A percentile compares a stretch with the other conserved stretches of the same genome.
phyloP scores from a whole-genome alignment of 2,113 vertebrate genomes.

The Ameiurus melas region DNA sequence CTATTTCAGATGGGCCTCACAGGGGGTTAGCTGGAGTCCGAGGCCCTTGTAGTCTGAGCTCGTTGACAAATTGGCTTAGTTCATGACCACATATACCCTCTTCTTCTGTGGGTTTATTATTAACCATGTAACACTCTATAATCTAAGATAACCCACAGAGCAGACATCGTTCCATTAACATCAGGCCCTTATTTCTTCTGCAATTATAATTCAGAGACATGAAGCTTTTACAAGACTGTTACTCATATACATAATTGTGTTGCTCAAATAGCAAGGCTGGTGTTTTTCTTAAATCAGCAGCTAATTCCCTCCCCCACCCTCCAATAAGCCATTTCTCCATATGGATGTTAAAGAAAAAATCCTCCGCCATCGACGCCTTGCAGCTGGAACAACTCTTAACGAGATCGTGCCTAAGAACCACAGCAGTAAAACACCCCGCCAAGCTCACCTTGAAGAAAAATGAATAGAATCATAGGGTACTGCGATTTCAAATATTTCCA shows the following conservation, averaged over 20 bases:
- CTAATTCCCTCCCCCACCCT: background rate
- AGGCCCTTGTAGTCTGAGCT: conserved; percentile 63
- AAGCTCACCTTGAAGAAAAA: conserved; percentile 74
- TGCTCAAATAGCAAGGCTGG: conserved; percentile 52
- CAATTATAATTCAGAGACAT: conserved; percentile 38
- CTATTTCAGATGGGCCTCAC: conserved; percentile 72
- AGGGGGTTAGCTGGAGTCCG: conserved; percentile 62
- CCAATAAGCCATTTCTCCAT: conserved; percentile 64
- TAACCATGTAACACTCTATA: conserved; percentile 59
- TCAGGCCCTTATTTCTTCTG: conserved; percentile 6
- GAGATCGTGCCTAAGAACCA: conserved; percentile 69
- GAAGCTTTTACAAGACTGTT: conserved; percentile 57
- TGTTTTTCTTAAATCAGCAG: conserved; percentile 32
- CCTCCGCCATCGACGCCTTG: conserved; percentile 51
- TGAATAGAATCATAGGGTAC: conserved; percentile 70
- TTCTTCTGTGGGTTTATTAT: conserved; percentile 58
- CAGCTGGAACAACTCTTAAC: conserved; percentile 65
- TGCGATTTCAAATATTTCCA: conserved; percentile 73
- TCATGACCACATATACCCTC: conserved; percentile 64
- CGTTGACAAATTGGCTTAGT: conserved; percentile 70
- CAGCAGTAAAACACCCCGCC: conserved; percentile 65
- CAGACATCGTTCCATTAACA: conserved; percentile 48
- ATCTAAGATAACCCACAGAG: conserved; percentile 54
- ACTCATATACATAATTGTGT: conserved; percentile 40
- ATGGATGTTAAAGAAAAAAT: conserved; percentile 65